Conservation (phyloP, 92 coral and sea anemone species). For the Diadumene lineata region DNA sequence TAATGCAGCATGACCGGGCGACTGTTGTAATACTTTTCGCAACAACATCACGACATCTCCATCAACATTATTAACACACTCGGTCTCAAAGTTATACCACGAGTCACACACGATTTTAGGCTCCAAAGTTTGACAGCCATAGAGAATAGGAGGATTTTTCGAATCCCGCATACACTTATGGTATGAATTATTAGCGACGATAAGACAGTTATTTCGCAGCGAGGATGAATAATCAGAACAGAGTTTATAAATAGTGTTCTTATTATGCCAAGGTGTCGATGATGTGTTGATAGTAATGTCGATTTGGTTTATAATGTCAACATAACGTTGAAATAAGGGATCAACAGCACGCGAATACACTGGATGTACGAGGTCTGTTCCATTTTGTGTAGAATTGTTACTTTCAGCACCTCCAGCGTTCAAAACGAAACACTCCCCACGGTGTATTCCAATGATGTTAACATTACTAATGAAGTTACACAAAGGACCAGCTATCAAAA, state of each 20-base stretch:
- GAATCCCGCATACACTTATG: background rate
- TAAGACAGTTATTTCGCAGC: slow-evolving; percentile 34
- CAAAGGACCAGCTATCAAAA: slow-evolving; percentile 83
- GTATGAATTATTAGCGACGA: background rate
- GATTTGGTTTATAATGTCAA: slow-evolving; percentile 48
- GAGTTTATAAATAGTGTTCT: slow-evolving; percentile 42
- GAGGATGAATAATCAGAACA: slow-evolving; percentile 42
- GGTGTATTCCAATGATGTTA: slow-evolving; percentile 46
- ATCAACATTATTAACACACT: slow-evolving; percentile 39
- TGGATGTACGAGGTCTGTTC: slow-evolving; percentile 5
- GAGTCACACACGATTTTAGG: slow-evolving; percentile 36
- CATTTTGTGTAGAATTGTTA: background rate
- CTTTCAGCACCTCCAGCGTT: slow-evolving; percentile 15
- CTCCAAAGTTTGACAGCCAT: slow-evolving; percentile 41
- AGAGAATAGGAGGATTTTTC: slow-evolving; percentile 18
- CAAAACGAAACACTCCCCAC: slow-evolving; percentile 47
- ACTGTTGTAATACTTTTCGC: background rate
- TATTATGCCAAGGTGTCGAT: slow-evolving; percentile 31
- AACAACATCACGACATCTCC: background rate
- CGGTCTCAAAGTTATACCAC: slow-evolving; percentile 12
- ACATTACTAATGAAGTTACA: slow-evolving; percentile 88
- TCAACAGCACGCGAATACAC: slow-evolving; percentile 23
- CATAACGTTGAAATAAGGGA: slow-evolving; percentile 41
- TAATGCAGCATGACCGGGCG: slow-evolving; percentile 15
- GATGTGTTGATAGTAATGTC: slow-evolving; percentile 41